Conservation (phyloP, 1,140 invertebrate species). For the Brachionus koreanus region DNA sequence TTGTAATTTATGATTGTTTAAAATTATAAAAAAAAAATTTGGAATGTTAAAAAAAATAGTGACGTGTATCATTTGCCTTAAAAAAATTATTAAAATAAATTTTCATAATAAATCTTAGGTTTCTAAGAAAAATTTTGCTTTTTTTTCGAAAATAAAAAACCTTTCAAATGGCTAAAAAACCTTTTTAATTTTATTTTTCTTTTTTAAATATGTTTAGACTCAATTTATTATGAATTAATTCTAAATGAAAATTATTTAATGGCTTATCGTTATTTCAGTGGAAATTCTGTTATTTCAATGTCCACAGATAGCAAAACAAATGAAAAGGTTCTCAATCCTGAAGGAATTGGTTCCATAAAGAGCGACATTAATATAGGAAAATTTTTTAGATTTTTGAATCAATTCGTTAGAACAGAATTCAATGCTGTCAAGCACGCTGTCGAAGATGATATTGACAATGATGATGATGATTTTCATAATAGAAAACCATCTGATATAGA, state of each 20-base stretch:
- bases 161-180: not conserved
- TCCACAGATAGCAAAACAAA: not conserved
- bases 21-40: not conserved
- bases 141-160: not conserved
- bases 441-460: conserved; percentile 16
- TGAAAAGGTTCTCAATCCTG: not conserved
- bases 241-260: not conserved
- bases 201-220: not conserved
- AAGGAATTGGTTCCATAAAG: not conserved
- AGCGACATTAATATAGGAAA: not conserved
- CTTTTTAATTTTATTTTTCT: not conserved
- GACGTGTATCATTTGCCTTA: not conserved
- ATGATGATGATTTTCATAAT: not conserved
- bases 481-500: not conserved
- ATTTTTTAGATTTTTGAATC: not conserved
- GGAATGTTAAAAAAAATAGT: not conserved
- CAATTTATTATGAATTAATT: not conserved
- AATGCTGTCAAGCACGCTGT: not conserved
- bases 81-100: not conserved
- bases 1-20: not conserved
- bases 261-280: not conserved
- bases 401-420: not conserved
- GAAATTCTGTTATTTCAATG: not conserved
- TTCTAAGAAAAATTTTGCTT: not conserved
- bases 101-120: not conserved